A percentile compares a stretch with the other conserved stretches of the same genome.
phyloP scores from a whole-genome alignment of 2,113 vertebrate species.

The Platanista minor region DNA sequence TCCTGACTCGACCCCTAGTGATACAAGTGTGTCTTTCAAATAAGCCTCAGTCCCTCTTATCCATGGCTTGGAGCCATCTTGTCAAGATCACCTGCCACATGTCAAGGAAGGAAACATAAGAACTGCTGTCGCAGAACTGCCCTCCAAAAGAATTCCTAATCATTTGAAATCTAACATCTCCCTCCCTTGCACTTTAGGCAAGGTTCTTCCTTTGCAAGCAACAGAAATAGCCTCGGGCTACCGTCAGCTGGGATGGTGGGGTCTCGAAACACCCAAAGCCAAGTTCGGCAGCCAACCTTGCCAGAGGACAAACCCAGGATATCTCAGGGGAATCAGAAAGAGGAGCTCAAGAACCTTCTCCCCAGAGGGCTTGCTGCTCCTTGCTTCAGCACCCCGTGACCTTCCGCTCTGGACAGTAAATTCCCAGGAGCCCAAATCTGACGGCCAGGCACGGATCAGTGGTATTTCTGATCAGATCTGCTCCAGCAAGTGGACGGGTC shows the following conservation, averaged over 20 bases:
- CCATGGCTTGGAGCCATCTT: background rate
- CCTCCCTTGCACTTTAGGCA: rapidly evolving
- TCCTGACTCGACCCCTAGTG: background rate
- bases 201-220: background rate
- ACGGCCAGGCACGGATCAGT: background rate
- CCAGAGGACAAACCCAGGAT: background rate
- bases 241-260: background rate
- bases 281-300: background rate
- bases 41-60: background rate
- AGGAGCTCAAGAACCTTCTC: background rate
- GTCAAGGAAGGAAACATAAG: background rate
- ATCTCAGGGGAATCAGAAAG: background rate
- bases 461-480: background rate
- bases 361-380: background rate
- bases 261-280: background rate
- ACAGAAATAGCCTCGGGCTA: background rate
- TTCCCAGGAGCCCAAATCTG: background rate
- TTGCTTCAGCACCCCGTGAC: no score
- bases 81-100: background rate
- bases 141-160: background rate
- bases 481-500: background rate
- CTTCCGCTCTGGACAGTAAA: rapidly evolving
- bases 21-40: background rate
- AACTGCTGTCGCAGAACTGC: background rate
- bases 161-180: background rate